These are phyloP conservation scores for Drosophila antonietae DNA, from an alignment of 2,888 invertebrate species.

Conservation along the genomic window DNA sequence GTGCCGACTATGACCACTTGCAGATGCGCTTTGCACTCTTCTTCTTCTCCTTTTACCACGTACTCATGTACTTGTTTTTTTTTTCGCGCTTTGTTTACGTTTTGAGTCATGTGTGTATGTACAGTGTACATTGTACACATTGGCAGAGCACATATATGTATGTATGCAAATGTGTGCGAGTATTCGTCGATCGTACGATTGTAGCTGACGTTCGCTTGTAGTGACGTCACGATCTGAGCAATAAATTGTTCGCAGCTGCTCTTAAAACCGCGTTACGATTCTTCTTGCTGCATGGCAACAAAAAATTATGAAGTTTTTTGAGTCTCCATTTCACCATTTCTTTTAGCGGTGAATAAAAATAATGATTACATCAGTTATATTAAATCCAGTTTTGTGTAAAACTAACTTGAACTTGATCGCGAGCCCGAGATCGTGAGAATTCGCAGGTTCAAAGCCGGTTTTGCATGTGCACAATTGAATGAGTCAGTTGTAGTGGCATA, in stretches of 20 bases:
- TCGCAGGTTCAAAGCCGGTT: slow-evolving; percentile 46
- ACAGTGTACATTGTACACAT: too few relatives aligned
- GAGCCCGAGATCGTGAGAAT: slow-evolving; percentile 10
- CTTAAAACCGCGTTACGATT: slow-evolving; percentile 16
- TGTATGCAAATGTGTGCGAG: slow-evolving; percentile 4
- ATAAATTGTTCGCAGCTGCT: slow-evolving; percentile 19
- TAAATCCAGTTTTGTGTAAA: slow-evolving; percentile 45
- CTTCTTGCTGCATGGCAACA: slow-evolving; percentile 34
- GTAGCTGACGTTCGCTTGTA: slow-evolving; percentile 15
- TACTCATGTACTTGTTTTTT: slow-evolving; percentile 2
- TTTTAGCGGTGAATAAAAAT: slow-evolving; percentile 23
- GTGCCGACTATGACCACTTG: slow-evolving; percentile 8
- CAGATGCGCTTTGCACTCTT: slow-evolving; percentile 21
- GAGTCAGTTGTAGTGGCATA: slow-evolving; percentile 35
- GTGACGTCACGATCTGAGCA: slow-evolving; percentile 45
- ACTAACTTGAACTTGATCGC: slow-evolving; percentile 50
- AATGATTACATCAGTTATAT: slow-evolving; percentile 44
- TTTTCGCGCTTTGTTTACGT: slow-evolving; percentile 44
- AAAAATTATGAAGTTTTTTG: slow-evolving; percentile 24
- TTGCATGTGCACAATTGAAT: slow-evolving; percentile 14
- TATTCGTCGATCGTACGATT: slow-evolving; percentile 47
- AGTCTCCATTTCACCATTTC: slow-evolving; percentile 32
- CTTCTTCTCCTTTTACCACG: slow-evolving; percentile 16
- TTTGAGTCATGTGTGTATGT: slow-evolving; percentile 25
- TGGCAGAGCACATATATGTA: neutral